Conservation (phyloP, 2,797 vertebrate genomes). For the Bryconaethiops microstoma region DNA sequence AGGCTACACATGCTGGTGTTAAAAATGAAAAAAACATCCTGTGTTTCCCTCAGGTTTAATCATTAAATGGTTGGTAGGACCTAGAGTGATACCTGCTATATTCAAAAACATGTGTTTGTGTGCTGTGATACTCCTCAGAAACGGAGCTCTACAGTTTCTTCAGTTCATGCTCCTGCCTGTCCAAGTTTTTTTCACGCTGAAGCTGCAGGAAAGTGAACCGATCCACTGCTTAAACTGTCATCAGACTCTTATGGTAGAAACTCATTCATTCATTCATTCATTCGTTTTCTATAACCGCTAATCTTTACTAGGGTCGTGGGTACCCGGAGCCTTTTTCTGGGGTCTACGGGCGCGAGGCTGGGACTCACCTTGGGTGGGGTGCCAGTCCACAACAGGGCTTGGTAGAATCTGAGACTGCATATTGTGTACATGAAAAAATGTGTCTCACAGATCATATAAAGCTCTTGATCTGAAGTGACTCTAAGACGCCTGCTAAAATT, state of each 20-base stretch:
- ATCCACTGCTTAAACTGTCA: neutral
- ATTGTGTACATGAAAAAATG: conserved; percentile 17
- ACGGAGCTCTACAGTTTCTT: neutral
- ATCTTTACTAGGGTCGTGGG: too few species aligned
- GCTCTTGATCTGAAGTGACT: conserved; percentile 2
- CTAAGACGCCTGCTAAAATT: conserved; percentile 18
- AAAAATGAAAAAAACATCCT: neutral
- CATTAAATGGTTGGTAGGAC: neutral
- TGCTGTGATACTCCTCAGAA: neutral
- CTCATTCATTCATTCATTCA: neutral
- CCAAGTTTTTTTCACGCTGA: neutral
- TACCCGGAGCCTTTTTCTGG: too few species aligned
- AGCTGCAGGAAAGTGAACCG: neutral
- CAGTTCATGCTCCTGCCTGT: neutral
- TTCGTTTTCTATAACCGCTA: too few species aligned
- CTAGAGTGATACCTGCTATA: neutral
- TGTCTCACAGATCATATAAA: neutral
- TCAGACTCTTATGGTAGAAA: neutral
- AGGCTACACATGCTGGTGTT: neutral
- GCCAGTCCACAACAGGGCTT: too few species aligned
- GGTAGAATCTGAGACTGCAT: neutral
- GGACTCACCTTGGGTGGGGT: too few species aligned
- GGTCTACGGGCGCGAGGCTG: too few species aligned
- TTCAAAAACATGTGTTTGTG: neutral
- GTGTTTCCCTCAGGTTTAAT: neutral